Percentiles rank a stretch among this genome's conserved stretches.
phyloP scores from a whole-genome alignment of 2,797 vertebrate genomes.

The Acrocephalus scirpaceus region DNA sequence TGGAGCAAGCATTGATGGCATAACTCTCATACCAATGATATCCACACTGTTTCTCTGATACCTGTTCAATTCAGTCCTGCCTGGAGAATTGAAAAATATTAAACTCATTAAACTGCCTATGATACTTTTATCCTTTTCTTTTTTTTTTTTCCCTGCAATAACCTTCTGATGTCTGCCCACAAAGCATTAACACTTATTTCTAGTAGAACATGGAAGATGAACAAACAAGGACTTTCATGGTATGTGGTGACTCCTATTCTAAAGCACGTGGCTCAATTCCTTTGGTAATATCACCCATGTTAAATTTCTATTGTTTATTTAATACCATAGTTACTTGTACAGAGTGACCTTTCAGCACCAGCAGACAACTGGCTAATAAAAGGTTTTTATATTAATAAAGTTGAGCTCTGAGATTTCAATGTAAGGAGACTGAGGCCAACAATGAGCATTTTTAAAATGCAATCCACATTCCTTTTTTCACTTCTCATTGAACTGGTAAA shows the following conservation, averaged over 20 bases:
- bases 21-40: conserved; percentile 32
- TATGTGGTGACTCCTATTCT: neutral
- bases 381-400: neutral
- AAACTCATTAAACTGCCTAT: neutral
- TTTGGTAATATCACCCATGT: neutral
- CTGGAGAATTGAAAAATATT: neutral
- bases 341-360: neutral
- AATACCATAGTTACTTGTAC: neutral
- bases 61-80: conserved; percentile 2
- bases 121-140: neutral
- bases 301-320: neutral
- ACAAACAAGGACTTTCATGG: neutral
- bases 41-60: conserved; percentile 21
- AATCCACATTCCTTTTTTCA: neutral
- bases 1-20: conserved; percentile 19
- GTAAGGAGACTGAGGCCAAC: neutral
- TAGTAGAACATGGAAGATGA: neutral
- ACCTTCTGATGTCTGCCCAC: neutral
- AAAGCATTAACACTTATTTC: neutral
- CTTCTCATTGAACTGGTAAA: neutral
- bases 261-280: neutral
- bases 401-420: neutral
- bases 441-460: neutral
- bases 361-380: neutral
- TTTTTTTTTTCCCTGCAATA: neutral